phyloP scores from a whole-genome alignment of 2,888 invertebrate genomes.

The Idaea dimidiata region DNA sequence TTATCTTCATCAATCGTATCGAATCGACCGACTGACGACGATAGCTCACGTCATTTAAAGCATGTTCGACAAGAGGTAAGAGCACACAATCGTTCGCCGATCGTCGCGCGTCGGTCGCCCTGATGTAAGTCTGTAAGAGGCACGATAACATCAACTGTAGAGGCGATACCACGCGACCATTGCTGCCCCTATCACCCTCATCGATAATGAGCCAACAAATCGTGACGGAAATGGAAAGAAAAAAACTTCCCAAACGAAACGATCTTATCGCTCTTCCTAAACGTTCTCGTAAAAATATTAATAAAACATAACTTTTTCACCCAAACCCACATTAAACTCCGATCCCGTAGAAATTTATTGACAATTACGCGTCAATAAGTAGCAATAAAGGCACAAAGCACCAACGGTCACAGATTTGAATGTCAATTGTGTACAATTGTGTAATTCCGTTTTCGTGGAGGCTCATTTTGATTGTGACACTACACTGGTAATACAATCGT shows the following conservation, averaged over 20 bases:
- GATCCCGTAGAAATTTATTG: constrained; percentile 80
- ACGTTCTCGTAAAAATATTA: constrained; percentile 81
- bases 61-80: constrained; percentile 63
- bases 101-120: too few species aligned
- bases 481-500: constrained; percentile 72
- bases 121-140: constrained; percentile 77
- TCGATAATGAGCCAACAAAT: constrained; percentile 79
- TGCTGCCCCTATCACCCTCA: constrained; percentile 78
- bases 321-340: constrained; percentile 80
- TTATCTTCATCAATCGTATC: constrained; percentile 61
- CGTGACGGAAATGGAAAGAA: constrained; percentile 81
- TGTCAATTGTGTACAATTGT: constrained; percentile 80
- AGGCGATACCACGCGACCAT: constrained; percentile 68
- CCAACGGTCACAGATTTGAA: constrained; percentile 79
- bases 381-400: constrained; percentile 79
- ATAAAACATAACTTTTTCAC: constrained; percentile 81
- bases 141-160: constrained; percentile 67
- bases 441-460: constrained; percentile 77
- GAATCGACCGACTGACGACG: constrained; percentile 44
- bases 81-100: constrained; percentile 51
- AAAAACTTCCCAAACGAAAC: constrained; percentile 74
- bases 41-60: constrained; percentile 59
- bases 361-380: constrained; percentile 80
- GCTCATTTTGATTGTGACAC: constrained; percentile 74
- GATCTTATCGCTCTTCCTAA: constrained; percentile 77